Percentiles rank a stretch among this genome's conserved stretches.
Conservation (phyloP, 2,888 invertebrate genomes). For the Camptogramma bilineatum region DNA sequence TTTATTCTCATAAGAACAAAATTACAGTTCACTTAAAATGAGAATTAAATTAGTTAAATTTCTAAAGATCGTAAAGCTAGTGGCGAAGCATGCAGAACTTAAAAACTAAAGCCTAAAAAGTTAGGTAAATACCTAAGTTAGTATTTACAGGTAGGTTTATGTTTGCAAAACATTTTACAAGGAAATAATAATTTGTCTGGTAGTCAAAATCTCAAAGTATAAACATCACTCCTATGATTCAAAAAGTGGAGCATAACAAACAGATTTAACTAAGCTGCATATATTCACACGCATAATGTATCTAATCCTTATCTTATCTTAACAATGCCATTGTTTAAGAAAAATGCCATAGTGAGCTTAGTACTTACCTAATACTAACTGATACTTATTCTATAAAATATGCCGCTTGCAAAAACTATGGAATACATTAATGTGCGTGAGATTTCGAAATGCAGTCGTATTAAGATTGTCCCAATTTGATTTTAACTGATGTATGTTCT, state of each 20-base stretch:
- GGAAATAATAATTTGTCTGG: too few species aligned
- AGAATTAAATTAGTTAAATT: too few species aligned
- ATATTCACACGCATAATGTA: conserved; percentile 24
- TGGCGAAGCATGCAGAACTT: too few species aligned
- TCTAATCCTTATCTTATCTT: conserved; percentile 28
- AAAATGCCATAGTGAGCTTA: conserved; percentile 55
- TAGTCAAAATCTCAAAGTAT: too few species aligned
- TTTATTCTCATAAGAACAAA: too few species aligned
- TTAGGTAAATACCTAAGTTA: too few species aligned
- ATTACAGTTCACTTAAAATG: too few species aligned
- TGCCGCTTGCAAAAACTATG: conserved; percentile 31
- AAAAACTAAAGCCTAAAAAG: too few species aligned
- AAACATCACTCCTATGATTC: too few species aligned
- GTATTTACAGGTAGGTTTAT: too few species aligned
- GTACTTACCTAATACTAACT: conserved; percentile 31
- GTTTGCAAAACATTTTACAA: too few species aligned
- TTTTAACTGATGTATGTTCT: background rate
- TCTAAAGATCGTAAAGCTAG: too few species aligned
- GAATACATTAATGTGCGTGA: background rate
- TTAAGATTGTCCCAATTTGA: background rate
- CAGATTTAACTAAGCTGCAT: background rate
- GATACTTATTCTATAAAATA: conserved; percentile 19
- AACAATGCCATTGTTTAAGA: conserved; percentile 51
- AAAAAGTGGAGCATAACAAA: background rate
- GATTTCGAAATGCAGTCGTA: conserved; percentile 24